Base-by-base conservation (phyloP, 2,797 vertebrate species). In the Molossus alvarezi region DNA sequence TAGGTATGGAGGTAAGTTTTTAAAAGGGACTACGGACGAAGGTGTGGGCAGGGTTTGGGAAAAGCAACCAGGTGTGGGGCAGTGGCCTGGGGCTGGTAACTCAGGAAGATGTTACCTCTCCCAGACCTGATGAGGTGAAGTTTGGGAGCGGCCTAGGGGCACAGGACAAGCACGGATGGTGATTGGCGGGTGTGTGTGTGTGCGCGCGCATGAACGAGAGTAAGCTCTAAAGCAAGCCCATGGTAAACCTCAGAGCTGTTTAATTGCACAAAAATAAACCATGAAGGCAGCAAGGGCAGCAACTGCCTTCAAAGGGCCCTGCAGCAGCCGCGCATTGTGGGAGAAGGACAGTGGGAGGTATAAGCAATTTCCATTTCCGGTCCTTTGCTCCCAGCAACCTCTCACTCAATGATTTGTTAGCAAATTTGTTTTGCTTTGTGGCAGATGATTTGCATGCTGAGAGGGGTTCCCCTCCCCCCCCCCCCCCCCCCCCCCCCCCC, bases 391-490 rank as follows among this genome's bases (percentile, higher is more conserved):
- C 77, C 91, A 80, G 84, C 91, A 87, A 75, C 75, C 81, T 96
- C 55, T 83, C 48, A 71, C 60, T 60, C 45, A 51, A 15, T 3
- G 73, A 77, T 86, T 84, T 95, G 87, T 60, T 88, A 51, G 94
- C 37, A 91, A 41, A 45, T 95, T 94, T 51, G 53, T 90, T 94
- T 96, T 90, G 65, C 75, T 93, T 84, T 72, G 83, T 83, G 65
- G 79, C 48, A 80, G 85, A 72, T 92, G 83, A 96, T 33, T 29
- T 9, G 1, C 13, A 57, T 3, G 18, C 76, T 13, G 69, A 51
- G 25, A 77, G 86, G 76, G 33, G 41, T 53, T n/a, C 48, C 80
- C 76, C 48, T 71, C 6, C 1, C 14, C 20, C 15, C n/a, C 10
- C 6, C 6, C 1, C 12, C 20, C 15, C 27, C 9, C 6, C 1